phyloP scores from a whole-genome alignment of 2,797 vertebrate genomes.

The Coendou prehensilis region DNA sequence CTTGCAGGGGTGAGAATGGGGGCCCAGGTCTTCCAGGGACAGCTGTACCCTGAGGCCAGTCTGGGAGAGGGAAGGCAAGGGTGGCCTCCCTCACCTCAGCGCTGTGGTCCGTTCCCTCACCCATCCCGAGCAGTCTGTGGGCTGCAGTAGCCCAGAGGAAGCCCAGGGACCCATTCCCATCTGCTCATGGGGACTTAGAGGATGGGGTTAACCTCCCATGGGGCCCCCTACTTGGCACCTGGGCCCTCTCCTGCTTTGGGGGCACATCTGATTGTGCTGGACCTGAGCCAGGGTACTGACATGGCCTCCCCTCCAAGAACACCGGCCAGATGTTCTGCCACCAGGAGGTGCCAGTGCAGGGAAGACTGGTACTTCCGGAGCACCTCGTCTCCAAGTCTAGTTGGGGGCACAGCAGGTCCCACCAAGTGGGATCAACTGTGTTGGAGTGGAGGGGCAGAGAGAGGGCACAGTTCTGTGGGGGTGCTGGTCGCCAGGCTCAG shows the following conservation, averaged over 20 bases:
- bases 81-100: neutral
- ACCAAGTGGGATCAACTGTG: neutral
- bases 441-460: neutral
- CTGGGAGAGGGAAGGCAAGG: neutral
- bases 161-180: neutral
- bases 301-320: neutral
- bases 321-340: neutral
- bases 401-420: neutral
- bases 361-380: neutral
- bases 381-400: neutral
- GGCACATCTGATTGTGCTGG: neutral
- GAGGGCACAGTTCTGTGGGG: neutral
- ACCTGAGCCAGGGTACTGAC: neutral
- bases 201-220: neutral
- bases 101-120: slow-evolving; percentile 35
- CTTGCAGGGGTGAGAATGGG: slow-evolving; percentile 86
- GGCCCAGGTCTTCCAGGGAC: slow-evolving; percentile 84
- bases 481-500: neutral
- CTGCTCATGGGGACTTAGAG: neutral
- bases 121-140: neutral
- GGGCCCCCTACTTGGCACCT: neutral
- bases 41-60: slow-evolving; percentile 81
- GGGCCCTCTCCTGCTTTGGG: no score
- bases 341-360: neutral
- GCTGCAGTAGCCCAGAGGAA: neutral